These are phyloP conservation scores for Platynereis dumerilii DNA, from an alignment of 2,888 invertebrate species.

Conservation along the genomic window DNA sequence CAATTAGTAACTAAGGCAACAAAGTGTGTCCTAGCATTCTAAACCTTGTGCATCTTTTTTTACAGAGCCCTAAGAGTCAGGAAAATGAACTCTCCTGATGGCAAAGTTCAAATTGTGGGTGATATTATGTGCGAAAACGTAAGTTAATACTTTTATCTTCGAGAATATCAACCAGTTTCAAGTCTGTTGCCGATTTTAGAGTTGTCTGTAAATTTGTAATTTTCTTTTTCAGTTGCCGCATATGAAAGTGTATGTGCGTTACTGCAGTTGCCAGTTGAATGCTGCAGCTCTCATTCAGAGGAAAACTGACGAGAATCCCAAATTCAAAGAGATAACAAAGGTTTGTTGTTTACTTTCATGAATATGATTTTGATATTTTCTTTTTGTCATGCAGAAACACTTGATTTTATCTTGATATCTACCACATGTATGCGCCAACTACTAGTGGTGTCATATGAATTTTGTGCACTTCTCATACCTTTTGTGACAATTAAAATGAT, in stretches of 20 bases:
- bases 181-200: too few relatives aligned
- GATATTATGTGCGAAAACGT: constrained; percentile 76
- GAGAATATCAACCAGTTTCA: neutral
- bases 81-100: constrained; percentile 69
- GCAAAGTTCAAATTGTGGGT: constrained; percentile 71
- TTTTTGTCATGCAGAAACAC: neutral
- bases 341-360: constrained; percentile 35
- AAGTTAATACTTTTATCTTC: neutral
- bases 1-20: too few relatives aligned
- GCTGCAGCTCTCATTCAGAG: constrained; percentile 74
- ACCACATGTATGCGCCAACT: too few relatives aligned
- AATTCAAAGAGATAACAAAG: constrained; percentile 70
- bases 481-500: neutral
- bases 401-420: too few relatives aligned
- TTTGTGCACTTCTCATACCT: too few relatives aligned
- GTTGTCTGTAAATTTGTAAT: too few relatives aligned
- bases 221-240: constrained; percentile 70
- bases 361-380: neutral
- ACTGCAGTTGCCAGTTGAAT: constrained; percentile 77
- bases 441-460: too few relatives aligned
- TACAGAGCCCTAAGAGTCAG: constrained; percentile 68
- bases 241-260: constrained; percentile 76
- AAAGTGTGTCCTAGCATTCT: too few relatives aligned
- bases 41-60: too few relatives aligned
- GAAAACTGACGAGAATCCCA: constrained; percentile 70